Conservation (phyloP, 2,888 invertebrate genomes). For the Lissonota sp. region DNA sequence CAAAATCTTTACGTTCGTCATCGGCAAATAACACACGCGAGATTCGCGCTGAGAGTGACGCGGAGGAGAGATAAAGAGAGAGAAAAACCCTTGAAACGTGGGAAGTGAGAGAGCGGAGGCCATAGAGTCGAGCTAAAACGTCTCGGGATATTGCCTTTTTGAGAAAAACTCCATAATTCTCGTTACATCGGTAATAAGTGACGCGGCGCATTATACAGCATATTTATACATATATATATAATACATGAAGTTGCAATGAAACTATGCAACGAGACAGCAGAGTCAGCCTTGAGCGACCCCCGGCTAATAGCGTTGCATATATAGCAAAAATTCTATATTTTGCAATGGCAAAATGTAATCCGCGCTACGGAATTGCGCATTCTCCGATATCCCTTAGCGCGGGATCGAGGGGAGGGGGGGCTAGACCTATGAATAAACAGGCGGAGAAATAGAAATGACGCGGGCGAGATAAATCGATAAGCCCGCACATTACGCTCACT, state of each 20-base stretch:
- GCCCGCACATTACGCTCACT: conserved; percentile 29
- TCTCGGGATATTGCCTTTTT: conserved; percentile 64
- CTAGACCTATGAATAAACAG: conserved; percentile 63
- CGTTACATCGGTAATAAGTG: conserved; percentile 70
- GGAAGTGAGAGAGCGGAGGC: conserved; percentile 69
- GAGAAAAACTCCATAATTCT: conserved; percentile 68
- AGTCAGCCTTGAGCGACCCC: conserved; percentile 66
- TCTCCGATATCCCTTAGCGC: conserved; percentile 63
- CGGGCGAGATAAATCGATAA: conserved; percentile 50
- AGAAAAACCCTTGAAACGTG: conserved; percentile 73
- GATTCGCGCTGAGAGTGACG: conserved; percentile 21
- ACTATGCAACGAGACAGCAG: conserved; percentile 50
- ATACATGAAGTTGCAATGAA: conserved; percentile 32
- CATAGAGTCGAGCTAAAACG: conserved; percentile 48
- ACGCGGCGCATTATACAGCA: conserved; percentile 49
- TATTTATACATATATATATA: background rate
- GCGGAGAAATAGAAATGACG: conserved; percentile 65
- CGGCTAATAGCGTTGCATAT: conserved; percentile 46
- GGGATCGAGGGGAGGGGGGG: background rate
- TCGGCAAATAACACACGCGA: conserved; percentile 52
- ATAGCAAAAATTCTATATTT: conserved; percentile 35
- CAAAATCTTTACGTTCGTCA: conserved; percentile 68
- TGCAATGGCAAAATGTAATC: conserved; percentile 39
- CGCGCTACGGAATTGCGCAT: conserved; percentile 59
- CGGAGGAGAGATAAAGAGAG: conserved; percentile 2